Conservation (phyloP, 2,888 invertebrate genomes). For the Digitonthophagus gazella region DNA sequence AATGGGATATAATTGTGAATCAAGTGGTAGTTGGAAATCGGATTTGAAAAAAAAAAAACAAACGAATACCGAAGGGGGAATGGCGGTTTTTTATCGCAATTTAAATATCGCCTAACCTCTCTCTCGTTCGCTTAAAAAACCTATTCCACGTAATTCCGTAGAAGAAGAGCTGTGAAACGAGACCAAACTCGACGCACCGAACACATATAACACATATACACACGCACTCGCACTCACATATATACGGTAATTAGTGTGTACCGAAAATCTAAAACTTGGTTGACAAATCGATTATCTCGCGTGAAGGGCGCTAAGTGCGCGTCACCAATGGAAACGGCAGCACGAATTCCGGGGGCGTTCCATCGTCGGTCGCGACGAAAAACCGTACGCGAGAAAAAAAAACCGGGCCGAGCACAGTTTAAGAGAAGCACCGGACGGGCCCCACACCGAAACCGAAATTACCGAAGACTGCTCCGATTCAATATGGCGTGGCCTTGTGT, state of each 20-base stretch:
- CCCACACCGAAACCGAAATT: constrained; percentile 49
- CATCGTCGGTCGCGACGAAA: constrained; percentile 36
- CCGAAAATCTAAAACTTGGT: constrained; percentile 56
- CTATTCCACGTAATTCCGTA: constrained; percentile 28
- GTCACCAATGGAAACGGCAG: constrained; percentile 31
- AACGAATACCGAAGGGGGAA: constrained; percentile 33
- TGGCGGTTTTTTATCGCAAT: constrained; percentile 1
- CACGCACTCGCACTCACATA: constrained; percentile 50
- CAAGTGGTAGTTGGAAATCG: neutral
- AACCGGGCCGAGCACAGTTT: constrained; percentile 52
- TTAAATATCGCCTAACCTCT: constrained; percentile 30
- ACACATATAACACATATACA: constrained; percentile 42
- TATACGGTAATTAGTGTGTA: constrained; percentile 56
- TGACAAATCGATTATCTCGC: constrained; percentile 58
- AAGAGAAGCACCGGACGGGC: too few relatives aligned
- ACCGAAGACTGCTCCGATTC: constrained; percentile 60
- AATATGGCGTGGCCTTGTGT: constrained; percentile 59
- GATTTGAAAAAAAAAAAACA: constrained; percentile 1
- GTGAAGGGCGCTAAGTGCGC: constrained; percentile 42
- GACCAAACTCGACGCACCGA: constrained; percentile 49
- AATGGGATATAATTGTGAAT: constrained; percentile 4
- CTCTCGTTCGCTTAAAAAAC: constrained; percentile 24
- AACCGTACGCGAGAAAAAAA: constrained; percentile 42
- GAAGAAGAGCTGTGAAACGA: constrained; percentile 42
- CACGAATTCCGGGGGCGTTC: constrained; percentile 12